Evolutionary conservation across 2,797 vertebrate species (phyloP), one percentile per base, ranked within the genome.

Genomic region (Chaenodraco wilsoni): DNA sequence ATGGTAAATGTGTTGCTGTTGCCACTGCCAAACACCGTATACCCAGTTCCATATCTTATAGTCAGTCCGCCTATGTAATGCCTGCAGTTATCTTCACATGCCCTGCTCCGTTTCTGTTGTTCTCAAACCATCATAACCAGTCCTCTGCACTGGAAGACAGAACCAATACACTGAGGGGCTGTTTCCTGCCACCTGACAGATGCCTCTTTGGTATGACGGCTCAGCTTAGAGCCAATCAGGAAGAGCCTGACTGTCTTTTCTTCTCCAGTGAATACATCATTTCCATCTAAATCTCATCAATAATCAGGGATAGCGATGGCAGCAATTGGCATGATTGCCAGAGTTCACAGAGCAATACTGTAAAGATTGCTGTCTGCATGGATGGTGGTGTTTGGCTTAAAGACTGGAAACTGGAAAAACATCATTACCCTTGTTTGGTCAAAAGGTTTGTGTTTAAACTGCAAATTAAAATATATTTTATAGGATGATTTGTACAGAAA

Each of bases 181-280:
- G 82, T 63, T 80, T 82, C 86, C 88, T 66, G 66, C 76, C 52
- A 66, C 85, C 82, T 86, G 81, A 90, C 82, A 86, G 73, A 86
- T 87, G 78, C 77, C 73, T 87, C 75, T 83, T 83, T 70, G 82
- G 60, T 81, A 66, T 65, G 58, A 72, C 78, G 81, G 76, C 81
- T 88, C 81, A 64, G 81, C 78, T 81, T 85, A 75, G 91, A 89
- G 81, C 89, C 81, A 89, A 93, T 92, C 90, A 91, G 82, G 78
- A 70, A 46, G 56, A 83, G 67, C 55, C 78, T 65, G 52, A 50
- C 69, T 82, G 81, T 78, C 74, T 65, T 72, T 82, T 83, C 69
- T 87, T 52, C 61, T 79, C 57, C 46, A 75, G 54, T 63, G 79
- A 90, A 89, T 86, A 76, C 75, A 75, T 85, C 8, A 85, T 90